These are phyloP conservation scores for Machaerirhynchus nigripectus DNA, from an alignment of 2,113 vertebrate genomes.

Conservation along the genomic window DNA sequence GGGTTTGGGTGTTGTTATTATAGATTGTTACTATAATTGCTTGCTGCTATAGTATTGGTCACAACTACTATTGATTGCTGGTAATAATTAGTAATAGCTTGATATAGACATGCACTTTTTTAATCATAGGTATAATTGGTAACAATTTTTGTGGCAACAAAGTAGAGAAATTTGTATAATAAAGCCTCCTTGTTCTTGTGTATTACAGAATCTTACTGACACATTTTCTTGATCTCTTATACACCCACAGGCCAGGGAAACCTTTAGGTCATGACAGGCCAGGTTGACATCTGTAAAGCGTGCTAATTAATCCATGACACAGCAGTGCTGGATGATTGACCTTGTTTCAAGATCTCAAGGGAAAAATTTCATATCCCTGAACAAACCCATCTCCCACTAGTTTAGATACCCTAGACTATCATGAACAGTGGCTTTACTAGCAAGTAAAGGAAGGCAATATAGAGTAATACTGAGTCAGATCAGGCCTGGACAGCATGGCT, in stretches of 20 bases:
- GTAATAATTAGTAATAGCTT: background rate
- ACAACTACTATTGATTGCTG: background rate
- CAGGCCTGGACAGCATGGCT: background rate
- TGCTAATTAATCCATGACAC: background rate
- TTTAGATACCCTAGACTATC: background rate
- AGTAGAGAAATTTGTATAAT: background rate
- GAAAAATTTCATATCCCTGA: background rate
- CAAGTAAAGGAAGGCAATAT: background rate
- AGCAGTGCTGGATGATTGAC: background rate
- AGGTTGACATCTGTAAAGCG: background rate
- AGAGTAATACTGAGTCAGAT: fast-evolving
- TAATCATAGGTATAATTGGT: background rate
- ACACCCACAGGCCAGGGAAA: background rate
- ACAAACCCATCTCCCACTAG: background rate
- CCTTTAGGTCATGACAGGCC: background rate
- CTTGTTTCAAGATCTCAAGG: background rate
- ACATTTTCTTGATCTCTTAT: background rate
- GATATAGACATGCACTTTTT: background rate
- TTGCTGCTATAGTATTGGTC: background rate
- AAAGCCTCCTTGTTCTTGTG: background rate
- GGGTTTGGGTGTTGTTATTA: background rate
- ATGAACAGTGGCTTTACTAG: background rate
- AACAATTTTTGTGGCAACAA: background rate
- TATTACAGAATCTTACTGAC: background rate
- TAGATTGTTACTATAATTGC: background rate